Evolutionary conservation across 2,888 invertebrate genomes (phyloP).

Genomic region (Incurvaria masculella): DNA sequence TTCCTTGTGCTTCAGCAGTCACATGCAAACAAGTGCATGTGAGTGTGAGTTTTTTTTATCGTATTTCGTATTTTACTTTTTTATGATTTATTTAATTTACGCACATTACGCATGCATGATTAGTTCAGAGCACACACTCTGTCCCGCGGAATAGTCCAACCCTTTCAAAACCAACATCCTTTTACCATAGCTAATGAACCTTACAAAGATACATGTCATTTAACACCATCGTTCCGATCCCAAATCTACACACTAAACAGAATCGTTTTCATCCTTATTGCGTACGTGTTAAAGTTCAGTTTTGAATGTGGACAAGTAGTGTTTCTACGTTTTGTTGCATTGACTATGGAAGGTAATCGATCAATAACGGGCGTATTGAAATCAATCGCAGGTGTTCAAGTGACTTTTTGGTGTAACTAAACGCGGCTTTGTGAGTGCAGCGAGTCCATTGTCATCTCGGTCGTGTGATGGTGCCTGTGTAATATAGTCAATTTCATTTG

Average conservation of each 20-base stretch:
- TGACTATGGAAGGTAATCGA: conserved; percentile 34
- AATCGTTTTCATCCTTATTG: no score
- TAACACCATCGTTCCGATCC: neutral
- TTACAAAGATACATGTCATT: neutral
- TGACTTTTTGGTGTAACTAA: conserved; percentile 24
- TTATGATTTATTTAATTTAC: no score
- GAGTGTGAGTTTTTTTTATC: no score
- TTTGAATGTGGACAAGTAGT: no score
- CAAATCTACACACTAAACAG: no score
- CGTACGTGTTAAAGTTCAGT: no score
- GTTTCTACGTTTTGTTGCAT: no score
- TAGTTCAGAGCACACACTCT: neutral
- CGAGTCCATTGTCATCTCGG: neutral
- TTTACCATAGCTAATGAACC: neutral
- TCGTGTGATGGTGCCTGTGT: neutral
- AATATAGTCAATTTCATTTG: no score
- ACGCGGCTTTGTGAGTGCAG: neutral
- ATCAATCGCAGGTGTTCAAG: conserved; percentile 48
- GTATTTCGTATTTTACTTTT: no score
- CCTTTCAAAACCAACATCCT: neutral
- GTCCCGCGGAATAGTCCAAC: neutral
- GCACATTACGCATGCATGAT: neutral
- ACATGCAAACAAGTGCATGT: no score
- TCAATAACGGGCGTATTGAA: conserved; percentile 39
- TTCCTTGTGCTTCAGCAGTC: no score